Percentiles rank a stretch among this genome's conserved stretches.
phyloP scores from a whole-genome alignment of 2,888 invertebrate species.

The Frankliniella intonsa region DNA sequence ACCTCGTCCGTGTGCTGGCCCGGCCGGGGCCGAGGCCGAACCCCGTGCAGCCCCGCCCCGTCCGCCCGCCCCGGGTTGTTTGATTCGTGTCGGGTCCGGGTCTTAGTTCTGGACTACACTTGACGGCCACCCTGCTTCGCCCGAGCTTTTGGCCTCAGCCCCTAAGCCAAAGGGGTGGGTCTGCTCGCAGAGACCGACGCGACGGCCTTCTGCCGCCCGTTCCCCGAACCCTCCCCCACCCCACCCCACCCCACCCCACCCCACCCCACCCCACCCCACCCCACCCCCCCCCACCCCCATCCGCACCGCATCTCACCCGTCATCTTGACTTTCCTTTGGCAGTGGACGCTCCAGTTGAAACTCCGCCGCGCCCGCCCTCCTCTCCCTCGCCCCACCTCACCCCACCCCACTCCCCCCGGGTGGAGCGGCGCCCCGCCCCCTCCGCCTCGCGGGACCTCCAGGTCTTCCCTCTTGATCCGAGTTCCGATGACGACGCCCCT shows the following conservation, averaged over 20 bases:
- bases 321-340: slow-evolving; percentile 15
- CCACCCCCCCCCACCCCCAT: too few species aligned
- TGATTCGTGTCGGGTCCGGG: too few species aligned
- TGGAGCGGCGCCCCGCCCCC: slow-evolving; percentile 28
- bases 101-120: too few species aligned
- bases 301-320: neutral
- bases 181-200: neutral
- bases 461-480: slow-evolving; percentile 33
- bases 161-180: neutral
- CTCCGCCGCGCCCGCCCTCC: slow-evolving; percentile 30
- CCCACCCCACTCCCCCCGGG: neutral
- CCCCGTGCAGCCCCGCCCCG: too few species aligned
- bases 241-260: slow-evolving; percentile 37
- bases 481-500: slow-evolving; percentile 33
- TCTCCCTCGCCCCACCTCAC: slow-evolving; percentile 25
- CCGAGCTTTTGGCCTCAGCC: neutral
- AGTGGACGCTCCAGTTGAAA: slow-evolving; percentile 30
- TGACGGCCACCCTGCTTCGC: too few species aligned
- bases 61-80: too few species aligned
- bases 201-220: neutral
- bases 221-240: slow-evolving; percentile 39
- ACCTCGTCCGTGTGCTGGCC: too few species aligned
- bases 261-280: slow-evolving; percentile 10
- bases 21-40: too few species aligned
- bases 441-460: slow-evolving; percentile 27